These are phyloP conservation scores for Drepanosiphum platanoidis DNA, from an alignment of 2,888 invertebrate species.

Conservation along the genomic window DNA sequence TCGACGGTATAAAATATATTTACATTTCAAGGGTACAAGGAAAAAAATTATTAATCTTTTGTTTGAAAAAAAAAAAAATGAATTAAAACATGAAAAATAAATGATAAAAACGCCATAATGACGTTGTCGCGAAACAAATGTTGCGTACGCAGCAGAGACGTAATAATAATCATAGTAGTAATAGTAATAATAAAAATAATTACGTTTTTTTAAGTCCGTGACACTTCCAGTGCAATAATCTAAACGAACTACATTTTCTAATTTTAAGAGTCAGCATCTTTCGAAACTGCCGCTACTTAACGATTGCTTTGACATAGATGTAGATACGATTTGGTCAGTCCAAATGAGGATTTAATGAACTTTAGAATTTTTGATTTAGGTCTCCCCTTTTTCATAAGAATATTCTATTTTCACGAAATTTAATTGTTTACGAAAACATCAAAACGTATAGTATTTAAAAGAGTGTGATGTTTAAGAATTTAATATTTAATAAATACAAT, in stretches of 20 bases:
- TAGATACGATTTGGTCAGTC: background rate
- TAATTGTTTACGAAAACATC: too few relatives aligned
- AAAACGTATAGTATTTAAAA: too few relatives aligned
- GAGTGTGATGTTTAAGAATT: too few relatives aligned
- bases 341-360: background rate
- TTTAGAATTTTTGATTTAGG: background rate
- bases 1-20: background rate
- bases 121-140: constrained; percentile 1
- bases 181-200: constrained; percentile 12
- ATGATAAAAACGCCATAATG: constrained; percentile 6
- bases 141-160: background rate
- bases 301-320: background rate
- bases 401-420: too few relatives aligned
- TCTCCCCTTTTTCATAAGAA: too few relatives aligned
- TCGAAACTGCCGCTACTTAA: background rate
- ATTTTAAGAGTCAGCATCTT: background rate
- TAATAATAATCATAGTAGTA: background rate
- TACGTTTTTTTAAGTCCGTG: background rate
- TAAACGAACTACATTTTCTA: background rate
- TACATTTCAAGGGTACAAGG: background rate
- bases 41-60: background rate
- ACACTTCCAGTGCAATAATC: background rate
- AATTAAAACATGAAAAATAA: constrained; percentile 36
- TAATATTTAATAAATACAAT: too few relatives aligned
- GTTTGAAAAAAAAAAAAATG: background rate